Conservation (phyloP, 2,888 invertebrate species). For the Dryobota labecula region DNA sequence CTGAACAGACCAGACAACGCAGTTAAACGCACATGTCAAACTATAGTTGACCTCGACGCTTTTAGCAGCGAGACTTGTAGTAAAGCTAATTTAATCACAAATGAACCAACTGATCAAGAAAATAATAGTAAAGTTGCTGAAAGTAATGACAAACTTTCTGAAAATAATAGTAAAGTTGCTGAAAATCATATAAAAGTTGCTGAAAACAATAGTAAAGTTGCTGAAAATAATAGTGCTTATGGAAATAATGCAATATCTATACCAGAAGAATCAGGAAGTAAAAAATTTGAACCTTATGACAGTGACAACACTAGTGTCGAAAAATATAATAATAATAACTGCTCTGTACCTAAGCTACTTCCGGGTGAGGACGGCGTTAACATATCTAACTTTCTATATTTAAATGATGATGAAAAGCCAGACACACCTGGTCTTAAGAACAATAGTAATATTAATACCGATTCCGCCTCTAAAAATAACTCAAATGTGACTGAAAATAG, state of each 20-base stretch:
- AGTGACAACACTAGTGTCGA: slow-evolving; percentile 2
- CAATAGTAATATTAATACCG: not conserved
- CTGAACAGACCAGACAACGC: slow-evolving; percentile 15
- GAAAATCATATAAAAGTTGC: too few relatives aligned
- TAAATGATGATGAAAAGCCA: slow-evolving; percentile 5
- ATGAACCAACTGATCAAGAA: not conserved
- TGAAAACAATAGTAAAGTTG: not conserved
- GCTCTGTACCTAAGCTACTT: not conserved
- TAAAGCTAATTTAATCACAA: not conserved
- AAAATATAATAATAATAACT: not conserved
- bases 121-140: not conserved
- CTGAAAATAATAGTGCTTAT: not conserved
- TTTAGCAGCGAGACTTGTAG: slow-evolving; percentile 15
- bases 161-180: not conserved
- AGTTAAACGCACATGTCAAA: not conserved
- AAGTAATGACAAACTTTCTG: too few relatives aligned
- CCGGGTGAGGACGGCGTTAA: not conserved
- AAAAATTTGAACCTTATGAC: not conserved
- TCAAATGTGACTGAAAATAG: slow-evolving; percentile 3
- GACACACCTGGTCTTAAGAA: not conserved
- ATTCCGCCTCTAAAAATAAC: not conserved
- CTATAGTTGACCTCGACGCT: slow-evolving; percentile 8
- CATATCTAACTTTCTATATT: not conserved
- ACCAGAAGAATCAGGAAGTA: not conserved
- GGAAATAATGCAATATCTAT: not conserved